Evolutionary conservation across 2,888 invertebrate species (phyloP).

Genomic region (Clostera curtula): DNA sequence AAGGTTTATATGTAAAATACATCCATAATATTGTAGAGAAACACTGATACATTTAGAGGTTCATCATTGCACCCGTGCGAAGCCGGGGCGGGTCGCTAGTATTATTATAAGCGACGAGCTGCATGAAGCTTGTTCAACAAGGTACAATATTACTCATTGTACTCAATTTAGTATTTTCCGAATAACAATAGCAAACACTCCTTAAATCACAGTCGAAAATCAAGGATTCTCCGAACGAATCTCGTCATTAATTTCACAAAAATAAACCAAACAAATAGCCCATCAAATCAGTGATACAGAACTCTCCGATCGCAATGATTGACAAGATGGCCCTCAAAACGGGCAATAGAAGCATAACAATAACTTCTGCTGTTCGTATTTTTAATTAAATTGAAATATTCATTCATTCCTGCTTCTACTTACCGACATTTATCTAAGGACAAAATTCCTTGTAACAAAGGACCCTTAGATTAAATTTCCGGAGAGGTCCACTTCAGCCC

Average conservation of each 20-base stretch:
- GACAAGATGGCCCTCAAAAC: slow-evolving; percentile 25
- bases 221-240: no score
- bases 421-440: slow-evolving; percentile 61
- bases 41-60: no score
- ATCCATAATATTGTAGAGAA: no score
- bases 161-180: no score
- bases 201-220: no score
- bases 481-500: slow-evolving; percentile 62
- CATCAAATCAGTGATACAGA: slow-evolving; percentile 22
- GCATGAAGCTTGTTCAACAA: no score
- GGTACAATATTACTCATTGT: no score
- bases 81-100: no score
- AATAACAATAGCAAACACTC: no score
- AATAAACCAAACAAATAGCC: slow-evolving; percentile 21
- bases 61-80: no score
- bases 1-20: no score
- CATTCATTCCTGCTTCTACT: slow-evolving; percentile 44
- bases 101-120: no score
- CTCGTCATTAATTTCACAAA: background rate
- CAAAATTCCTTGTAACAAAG: slow-evolving; percentile 60
- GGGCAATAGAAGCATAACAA: slow-evolving; percentile 28
- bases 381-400: slow-evolving; percentile 69
- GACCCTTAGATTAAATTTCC: slow-evolving; percentile 70
- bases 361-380: slow-evolving; percentile 43
- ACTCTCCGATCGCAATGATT: slow-evolving; percentile 20